Percentiles rank a stretch among this genome's conserved stretches.
These are phyloP conservation scores for Drosophila funebris DNA, from an alignment of 1,140 invertebrate genomes.

Conservation along the genomic window DNA sequence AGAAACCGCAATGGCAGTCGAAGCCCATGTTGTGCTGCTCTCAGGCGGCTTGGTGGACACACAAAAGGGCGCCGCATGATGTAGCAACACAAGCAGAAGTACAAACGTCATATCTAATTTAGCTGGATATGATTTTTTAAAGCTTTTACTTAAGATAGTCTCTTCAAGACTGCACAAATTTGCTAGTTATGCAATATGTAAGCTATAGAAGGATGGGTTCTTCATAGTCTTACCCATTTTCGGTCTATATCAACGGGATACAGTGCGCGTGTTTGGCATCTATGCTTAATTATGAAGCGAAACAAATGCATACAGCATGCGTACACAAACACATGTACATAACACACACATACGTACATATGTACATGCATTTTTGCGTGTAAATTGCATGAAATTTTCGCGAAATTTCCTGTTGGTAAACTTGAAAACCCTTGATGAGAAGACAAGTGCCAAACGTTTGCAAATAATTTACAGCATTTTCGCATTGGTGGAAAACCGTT, in stretches of 20 bases:
- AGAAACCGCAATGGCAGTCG: constrained; percentile 39
- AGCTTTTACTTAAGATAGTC: too few relatives aligned
- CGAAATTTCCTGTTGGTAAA: constrained; percentile 18
- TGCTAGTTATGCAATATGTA: too few relatives aligned
- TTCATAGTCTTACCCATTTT: neutral
- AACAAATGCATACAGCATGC: constrained; percentile 44
- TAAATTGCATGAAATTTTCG: constrained; percentile 22
- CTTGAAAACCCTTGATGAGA: constrained; percentile 22
- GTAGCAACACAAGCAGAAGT: constrained; percentile 49
- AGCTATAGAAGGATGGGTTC: neutral
- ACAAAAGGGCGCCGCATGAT: constrained; percentile 53
- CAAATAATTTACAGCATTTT: constrained; percentile 44
- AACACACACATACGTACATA: neutral
- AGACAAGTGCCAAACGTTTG: constrained; percentile 37
- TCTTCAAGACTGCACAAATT: too few relatives aligned
- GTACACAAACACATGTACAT: neutral
- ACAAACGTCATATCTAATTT: constrained; percentile 19
- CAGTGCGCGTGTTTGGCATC: constrained; percentile 41
- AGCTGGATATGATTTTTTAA: too few relatives aligned
- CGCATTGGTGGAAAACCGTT: constrained; percentile 13
- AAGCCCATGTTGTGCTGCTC: constrained; percentile 11
- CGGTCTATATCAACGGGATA: constrained; percentile 9
- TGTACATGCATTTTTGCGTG: neutral
- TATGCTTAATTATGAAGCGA: constrained; percentile 63
- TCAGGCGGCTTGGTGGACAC: constrained; percentile 28